These are phyloP conservation scores for Acleris emargana DNA, from an alignment of 2,888 invertebrate genomes.

Conservation along the genomic window DNA sequence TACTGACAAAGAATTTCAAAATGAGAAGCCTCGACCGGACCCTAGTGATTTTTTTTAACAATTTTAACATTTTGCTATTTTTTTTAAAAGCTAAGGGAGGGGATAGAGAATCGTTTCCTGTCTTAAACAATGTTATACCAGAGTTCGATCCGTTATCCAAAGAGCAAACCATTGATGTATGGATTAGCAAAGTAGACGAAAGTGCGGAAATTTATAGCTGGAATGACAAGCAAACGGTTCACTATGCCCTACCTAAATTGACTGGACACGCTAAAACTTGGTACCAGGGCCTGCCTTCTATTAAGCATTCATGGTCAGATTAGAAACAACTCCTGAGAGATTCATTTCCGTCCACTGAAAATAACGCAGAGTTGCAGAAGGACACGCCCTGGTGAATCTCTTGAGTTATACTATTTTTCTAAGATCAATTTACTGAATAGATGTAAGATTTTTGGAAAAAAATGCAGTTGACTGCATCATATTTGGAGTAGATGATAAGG, in stretches of 20 bases:
- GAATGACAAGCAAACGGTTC: slow-evolving; percentile 9
- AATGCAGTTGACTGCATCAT: not conserved
- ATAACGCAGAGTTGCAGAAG: not conserved
- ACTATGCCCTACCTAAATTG: slow-evolving; percentile 1
- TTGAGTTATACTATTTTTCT: slow-evolving; percentile 1
- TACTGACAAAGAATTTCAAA: not conserved
- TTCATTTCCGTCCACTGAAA: not conserved
- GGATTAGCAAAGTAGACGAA: slow-evolving; percentile 20
- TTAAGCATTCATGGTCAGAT: slow-evolving; percentile 6
- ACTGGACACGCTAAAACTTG: not conserved
- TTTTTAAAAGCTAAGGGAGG: not conserved
- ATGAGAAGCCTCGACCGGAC: not conserved
- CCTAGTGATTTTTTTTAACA: not conserved
- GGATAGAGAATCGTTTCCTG: not conserved
- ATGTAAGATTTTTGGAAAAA: not conserved
- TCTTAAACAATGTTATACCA: slow-evolving; percentile 5
- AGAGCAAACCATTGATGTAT: slow-evolving; percentile 13
- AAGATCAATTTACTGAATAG: not conserved
- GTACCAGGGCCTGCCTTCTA: not conserved
- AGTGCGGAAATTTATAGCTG: slow-evolving; percentile 18
- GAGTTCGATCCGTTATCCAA: slow-evolving; percentile 18
- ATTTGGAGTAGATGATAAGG: not conserved
- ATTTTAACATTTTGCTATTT: not conserved
- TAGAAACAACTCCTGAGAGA: slow-evolving; percentile 2
- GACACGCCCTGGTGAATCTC: not conserved